phyloP scores from a whole-genome alignment of 92 coral and sea anemone species.

The Zoanthus sansibaricus region DNA sequence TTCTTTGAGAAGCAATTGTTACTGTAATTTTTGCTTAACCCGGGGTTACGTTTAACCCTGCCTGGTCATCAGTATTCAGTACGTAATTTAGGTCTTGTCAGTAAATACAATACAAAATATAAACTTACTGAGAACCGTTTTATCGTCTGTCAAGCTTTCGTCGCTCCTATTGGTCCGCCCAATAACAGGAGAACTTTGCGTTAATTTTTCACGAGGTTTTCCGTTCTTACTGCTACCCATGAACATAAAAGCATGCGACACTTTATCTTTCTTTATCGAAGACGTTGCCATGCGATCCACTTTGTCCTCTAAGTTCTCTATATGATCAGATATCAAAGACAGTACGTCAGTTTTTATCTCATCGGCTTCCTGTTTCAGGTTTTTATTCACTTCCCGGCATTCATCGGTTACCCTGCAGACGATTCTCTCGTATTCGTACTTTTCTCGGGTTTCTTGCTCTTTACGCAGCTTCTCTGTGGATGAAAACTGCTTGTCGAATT shows the following conservation, averaged over 20 bases:
- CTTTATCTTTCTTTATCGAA: neutral
- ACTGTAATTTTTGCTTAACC: no score
- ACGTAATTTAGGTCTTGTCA: neutral
- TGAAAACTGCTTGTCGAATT: conserved; percentile 81
- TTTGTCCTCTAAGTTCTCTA: conserved; percentile 64
- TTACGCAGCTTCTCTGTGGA: conserved; percentile 70
- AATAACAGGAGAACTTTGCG: conserved; percentile 27
- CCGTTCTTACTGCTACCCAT: conserved; percentile 6
- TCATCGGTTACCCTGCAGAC: conserved; percentile 81
- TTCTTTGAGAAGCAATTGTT: no score
- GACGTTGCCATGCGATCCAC: conserved; percentile 51
- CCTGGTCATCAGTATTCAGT: no score
- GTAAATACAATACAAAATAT: neutral
- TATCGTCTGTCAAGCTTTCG: conserved; percentile 15
- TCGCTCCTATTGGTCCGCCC: neutral
- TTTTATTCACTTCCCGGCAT: conserved; percentile 79
- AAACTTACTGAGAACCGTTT: conserved; percentile 31
- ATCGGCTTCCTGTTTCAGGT: conserved; percentile 73
- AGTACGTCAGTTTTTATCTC: conserved; percentile 80
- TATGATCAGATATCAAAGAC: conserved; percentile 63
- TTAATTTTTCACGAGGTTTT: conserved; percentile 3
- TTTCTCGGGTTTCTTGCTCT: conserved; percentile 49
- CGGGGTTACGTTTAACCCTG: no score
- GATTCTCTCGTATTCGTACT: conserved; percentile 63
- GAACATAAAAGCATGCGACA: conserved; percentile 35